phyloP scores from a whole-genome alignment of 1,140 invertebrate genomes.

The Ectropis grisescens region DNA sequence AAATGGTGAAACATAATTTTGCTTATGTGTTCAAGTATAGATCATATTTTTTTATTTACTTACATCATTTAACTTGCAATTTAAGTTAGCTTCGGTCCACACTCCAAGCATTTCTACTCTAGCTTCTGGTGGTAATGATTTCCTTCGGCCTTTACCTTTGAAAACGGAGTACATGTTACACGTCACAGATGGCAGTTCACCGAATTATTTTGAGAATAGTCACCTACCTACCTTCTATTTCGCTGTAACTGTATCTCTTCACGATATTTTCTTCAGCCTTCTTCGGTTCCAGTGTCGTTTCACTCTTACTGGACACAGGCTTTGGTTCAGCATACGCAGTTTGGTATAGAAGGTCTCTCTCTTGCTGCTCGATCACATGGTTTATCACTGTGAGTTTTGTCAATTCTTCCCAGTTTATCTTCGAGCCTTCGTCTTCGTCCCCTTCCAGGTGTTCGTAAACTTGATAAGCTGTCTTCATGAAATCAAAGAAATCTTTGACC shows the following conservation, averaged over 20 bases:
- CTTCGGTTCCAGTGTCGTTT: constrained; percentile 37
- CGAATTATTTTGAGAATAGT: no score
- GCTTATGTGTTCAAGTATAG: no score
- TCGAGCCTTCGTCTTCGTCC: constrained; percentile 67
- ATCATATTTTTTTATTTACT: no score
- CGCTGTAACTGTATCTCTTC: constrained; percentile 48
- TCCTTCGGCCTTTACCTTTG: constrained; percentile 25
- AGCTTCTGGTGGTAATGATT: constrained; percentile 31
- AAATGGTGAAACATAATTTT: no score
- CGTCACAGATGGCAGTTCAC: constrained; percentile 4
- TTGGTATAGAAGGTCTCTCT: constrained; percentile 46
- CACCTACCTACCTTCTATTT: constrained; percentile 37
- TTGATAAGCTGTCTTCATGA: constrained; percentile 80
- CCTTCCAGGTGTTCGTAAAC: constrained; percentile 74
- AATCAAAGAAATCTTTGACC: constrained; percentile 79
- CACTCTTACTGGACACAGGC: constrained; percentile 44
- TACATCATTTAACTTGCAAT: constrained; percentile 61
- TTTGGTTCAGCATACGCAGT: constrained; percentile 35
- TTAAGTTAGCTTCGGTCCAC: constrained; percentile 60
- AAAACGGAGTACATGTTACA: no score
- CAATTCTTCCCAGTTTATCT: constrained; percentile 76
- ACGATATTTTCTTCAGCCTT: constrained; percentile 25
- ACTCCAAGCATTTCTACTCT: constrained; percentile 59
- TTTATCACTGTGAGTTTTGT: constrained; percentile 59
- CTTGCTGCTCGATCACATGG: constrained; percentile 56